Evolutionary conservation across 2,888 invertebrate genomes (phyloP).

Genomic region (Biston betularia): DNA sequence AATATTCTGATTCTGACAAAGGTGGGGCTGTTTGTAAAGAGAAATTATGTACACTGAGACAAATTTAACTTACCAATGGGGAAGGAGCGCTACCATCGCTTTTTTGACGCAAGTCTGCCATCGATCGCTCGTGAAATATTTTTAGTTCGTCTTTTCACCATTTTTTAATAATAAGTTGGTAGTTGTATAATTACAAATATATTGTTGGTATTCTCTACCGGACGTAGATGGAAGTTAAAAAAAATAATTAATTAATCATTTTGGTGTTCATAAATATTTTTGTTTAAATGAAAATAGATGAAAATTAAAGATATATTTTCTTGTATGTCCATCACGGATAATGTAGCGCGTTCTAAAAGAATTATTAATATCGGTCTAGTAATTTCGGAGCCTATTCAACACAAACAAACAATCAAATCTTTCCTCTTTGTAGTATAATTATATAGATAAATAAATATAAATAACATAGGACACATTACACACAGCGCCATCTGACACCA

Average conservation of each 20-base stretch:
- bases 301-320: too few relatives aligned
- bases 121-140: neutral
- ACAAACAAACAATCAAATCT: too few relatives aligned
- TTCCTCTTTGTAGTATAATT: too few relatives aligned
- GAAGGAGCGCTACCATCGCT: neutral
- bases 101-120: neutral
- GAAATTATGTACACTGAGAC: neutral
- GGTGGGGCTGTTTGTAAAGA: constrained; percentile 19
- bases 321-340: too few relatives aligned
- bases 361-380: too few relatives aligned
- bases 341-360: too few relatives aligned
- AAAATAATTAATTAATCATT: neutral
- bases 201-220: neutral
- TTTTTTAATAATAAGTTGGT: constrained; percentile 1
- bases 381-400: too few relatives aligned
- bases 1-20: constrained; percentile 45
- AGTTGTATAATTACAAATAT: neutral
- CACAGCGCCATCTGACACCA: too few relatives aligned
- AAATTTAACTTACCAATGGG: neutral
- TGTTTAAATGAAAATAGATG: too few relatives aligned
- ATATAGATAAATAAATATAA: too few relatives aligned
- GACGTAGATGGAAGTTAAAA: neutral
- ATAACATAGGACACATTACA: too few relatives aligned
- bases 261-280: too few relatives aligned
- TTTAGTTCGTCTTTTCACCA: constrained; percentile 9